phyloP scores from a whole-genome alignment of 2,797 vertebrate genomes.

The Pteronotus mesoamericanus region DNA sequence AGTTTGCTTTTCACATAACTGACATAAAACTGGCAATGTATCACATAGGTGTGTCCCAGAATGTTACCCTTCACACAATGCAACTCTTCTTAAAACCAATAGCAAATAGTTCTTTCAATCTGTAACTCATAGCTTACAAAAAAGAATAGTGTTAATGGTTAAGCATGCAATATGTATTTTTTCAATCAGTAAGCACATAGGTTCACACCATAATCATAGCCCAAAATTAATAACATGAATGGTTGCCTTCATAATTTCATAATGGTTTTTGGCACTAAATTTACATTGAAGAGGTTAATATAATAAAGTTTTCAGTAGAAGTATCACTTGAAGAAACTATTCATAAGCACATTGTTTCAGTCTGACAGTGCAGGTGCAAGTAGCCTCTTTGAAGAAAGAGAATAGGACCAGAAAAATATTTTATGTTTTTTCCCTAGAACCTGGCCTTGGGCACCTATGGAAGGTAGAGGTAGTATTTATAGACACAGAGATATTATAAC shows the following conservation, averaged over 20 bases:
- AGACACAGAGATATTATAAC: background rate
- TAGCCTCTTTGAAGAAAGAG: background rate
- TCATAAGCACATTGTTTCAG: background rate
- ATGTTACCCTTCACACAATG: background rate
- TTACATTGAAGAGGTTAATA: background rate
- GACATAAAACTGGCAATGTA: slow-evolving; percentile 7
- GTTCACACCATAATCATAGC: background rate
- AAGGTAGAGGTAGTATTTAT: background rate
- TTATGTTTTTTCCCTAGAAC: background rate
- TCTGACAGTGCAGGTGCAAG: background rate
- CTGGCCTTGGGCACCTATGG: background rate
- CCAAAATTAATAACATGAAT: background rate
- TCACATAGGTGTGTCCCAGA: slow-evolving; percentile 18
- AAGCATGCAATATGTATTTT: background rate
- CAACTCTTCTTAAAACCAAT: background rate
- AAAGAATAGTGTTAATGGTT: background rate
- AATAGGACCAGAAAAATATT: background rate
- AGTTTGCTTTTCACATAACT: slow-evolving; percentile 50
- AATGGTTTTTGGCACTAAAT: background rate
- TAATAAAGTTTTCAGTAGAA: background rate
- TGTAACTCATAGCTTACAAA: slow-evolving; percentile 36
- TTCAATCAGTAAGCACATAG: background rate
- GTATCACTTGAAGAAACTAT: background rate
- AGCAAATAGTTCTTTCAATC: background rate
- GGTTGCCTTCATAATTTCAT: background rate